Evolutionary conservation across 2,797 vertebrate genomes (phyloP), one percentile per base, ranked within the genome.

Genomic region (Nasua narica): DNA sequence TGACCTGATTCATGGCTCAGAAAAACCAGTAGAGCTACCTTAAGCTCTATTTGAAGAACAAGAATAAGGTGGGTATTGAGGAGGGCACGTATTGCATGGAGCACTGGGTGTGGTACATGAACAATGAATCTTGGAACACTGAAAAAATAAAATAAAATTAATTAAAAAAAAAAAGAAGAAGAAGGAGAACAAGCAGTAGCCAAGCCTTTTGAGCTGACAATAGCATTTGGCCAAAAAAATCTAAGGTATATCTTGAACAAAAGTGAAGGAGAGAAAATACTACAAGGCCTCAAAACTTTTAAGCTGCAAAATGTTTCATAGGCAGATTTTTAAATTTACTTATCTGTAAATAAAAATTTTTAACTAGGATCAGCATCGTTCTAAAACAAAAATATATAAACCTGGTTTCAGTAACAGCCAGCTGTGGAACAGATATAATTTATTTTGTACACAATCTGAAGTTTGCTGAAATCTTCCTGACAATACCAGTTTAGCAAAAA

Each of bases 311-410:
- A 62, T 3, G 0, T 84, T 37, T 70, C 32, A 32, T 32, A n/a
- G 48, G 23, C 23, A 85, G 23, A 85, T 19, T 91, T 87, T 27
- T 23, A 27, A 82, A 60, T 85, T 81, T 78, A 56, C 1, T 87
- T 43, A 87, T 70, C 69, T 70, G 10, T 50, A 72, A 90, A 77
- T 91, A 60, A 94, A 90, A 67, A 37, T 0, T 46, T 95, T 27
- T 69, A 78, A 67, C n/a, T 88, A 81, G 18, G 70, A 81, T 86
- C 70, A 4, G 32, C 27, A 92, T 86, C 13, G 62, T 96, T 83
- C 54, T 43, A 46, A 88, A 94, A 90, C 23, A 96, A 91, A 94
- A 93, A n/a, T 21, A 18, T 11, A 48, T 40, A 77, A 83, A 69
- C 18, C 4, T 82, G 62, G 29, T 77, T 95, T 90, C 37, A 95